Percentiles rank a stretch among this genome's conserved stretches.
Conservation (phyloP, 2,797 vertebrate genomes). For the Schizopygopsis pylzovi region DNA sequence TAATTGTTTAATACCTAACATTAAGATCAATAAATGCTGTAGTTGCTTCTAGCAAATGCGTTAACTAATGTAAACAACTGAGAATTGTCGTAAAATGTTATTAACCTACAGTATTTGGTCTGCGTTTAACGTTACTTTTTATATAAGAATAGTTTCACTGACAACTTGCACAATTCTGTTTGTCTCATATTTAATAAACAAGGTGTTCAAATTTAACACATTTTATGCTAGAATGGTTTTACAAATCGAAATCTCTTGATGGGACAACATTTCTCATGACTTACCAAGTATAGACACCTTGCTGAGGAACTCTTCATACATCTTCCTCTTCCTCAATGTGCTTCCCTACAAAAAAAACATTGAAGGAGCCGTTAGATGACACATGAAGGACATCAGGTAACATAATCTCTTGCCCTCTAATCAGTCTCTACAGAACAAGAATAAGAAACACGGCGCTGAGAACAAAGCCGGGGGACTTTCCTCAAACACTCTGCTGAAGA, state of each 20-base stretch:
- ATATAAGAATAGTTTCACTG: too few relatives aligned
- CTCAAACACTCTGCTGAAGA: conserved; percentile 68
- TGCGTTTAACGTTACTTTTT: too few relatives aligned
- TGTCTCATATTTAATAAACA: not conserved
- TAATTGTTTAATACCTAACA: too few relatives aligned
- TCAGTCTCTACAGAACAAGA: not conserved
- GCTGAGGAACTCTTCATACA: conserved; percentile 97
- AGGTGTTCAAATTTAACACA: not conserved
- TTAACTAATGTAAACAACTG: not conserved
- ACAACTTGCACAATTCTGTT: too few relatives aligned
- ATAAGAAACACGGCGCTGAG: conserved; percentile 56
- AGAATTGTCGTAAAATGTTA: too few relatives aligned
- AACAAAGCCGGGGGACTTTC: conserved; percentile 71
- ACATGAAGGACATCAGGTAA: conserved; percentile 52
- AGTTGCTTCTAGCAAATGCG: too few relatives aligned
- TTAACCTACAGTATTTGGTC: too few relatives aligned
- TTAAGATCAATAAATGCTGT: too few relatives aligned
- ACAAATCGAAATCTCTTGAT: not conserved
- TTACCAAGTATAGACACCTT: conserved; percentile 93
- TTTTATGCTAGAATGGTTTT: not conserved
- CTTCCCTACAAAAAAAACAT: conserved; percentile 82
- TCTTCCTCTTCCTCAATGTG: conserved; percentile 94
- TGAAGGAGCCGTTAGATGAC: conserved; percentile 48
- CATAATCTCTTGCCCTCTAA: not conserved
- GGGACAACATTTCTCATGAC: not conserved